Evolutionary conservation across 2,888 invertebrate genomes (phyloP), one percentile per base, ranked within the genome.

Genomic region (Gymnocheta viridis): DNA sequence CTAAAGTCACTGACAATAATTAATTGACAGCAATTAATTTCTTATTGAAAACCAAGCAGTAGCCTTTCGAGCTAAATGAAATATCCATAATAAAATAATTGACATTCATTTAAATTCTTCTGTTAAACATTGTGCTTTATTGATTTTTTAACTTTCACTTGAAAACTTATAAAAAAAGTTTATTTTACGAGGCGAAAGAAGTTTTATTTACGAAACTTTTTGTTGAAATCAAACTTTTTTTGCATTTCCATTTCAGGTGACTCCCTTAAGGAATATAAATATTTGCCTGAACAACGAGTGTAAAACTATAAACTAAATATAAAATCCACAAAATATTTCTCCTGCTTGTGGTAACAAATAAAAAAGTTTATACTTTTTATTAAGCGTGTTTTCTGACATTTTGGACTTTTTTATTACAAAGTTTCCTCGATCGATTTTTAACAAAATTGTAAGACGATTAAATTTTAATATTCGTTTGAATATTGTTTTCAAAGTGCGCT

Each of bases 1-100:
- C 17, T 4, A 54, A 70, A 17, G 56, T 56, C 47, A 82, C 38
- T 78, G 69, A 44, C 51, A 73, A 49, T 32, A 56, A 66, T 56
- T 79, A 56, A 70, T 74, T 54, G 51, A 22, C 27, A 27, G 10
- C 51, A 54, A 54, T 54, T 27, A 54, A 54, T 54, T 54, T 54
- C 27, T 10, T 10, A n/a, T 56, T 41, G 4, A 27, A 44, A 56
- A 29, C 14, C 35, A 54, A 38, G 41, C 29, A 27, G 29, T 49
- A 7, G 9, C 17, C 19, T 24, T n/a, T 67, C 24, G 6, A 67
- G n/a, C 47, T 64, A 19, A 3, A 7, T 24, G 3, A 17, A 54
- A 41, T 17, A n/a, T n/a, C n/a, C n/a, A 27, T 0, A 38, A 69
- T 51, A n/a, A 22, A 69, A 51, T 4, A 24, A 54, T 54, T 22